phyloP scores from a whole-genome alignment of 2,888 invertebrate species.

The Drosophila robusta region DNA sequence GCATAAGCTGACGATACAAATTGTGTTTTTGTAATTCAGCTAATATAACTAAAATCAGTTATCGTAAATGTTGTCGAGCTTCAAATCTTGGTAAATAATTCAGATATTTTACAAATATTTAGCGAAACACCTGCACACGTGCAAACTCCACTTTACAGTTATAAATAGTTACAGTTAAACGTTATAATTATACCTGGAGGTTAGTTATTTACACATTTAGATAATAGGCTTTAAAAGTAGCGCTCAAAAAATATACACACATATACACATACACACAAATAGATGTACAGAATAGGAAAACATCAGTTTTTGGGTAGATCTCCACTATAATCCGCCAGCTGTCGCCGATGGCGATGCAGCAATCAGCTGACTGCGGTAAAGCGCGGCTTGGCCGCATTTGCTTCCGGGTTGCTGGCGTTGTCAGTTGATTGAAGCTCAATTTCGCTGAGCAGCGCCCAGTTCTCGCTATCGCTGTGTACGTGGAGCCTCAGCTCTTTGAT shows the following conservation, averaged over 20 bases:
- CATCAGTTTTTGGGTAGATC: conserved; percentile 26
- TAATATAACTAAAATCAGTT: too few relatives aligned
- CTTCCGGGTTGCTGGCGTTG: conserved; percentile 53
- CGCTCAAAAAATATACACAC: conserved; percentile 71
- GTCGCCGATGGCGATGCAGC: conserved; percentile 66
- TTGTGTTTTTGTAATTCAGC: neutral
- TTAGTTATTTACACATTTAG: conserved; percentile 68
- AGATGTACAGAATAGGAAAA: conserved; percentile 15
- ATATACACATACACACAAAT: conserved; percentile 29
- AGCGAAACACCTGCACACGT: conserved; percentile 11
- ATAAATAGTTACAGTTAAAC: conserved; percentile 37
- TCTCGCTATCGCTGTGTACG: conserved; percentile 92
- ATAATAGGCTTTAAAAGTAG: conserved; percentile 59
- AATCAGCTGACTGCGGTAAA: conserved; percentile 73
- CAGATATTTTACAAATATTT: neutral
- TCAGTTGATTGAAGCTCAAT: conserved; percentile 87
- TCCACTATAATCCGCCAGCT: conserved; percentile 13
- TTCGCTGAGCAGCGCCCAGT: conserved; percentile 96
- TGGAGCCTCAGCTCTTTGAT: conserved; percentile 91
- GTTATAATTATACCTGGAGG: conserved; percentile 33
- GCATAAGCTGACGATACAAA: neutral
- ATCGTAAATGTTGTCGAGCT: too few relatives aligned
- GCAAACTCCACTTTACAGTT: conserved; percentile 25
- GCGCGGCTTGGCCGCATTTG: conserved; percentile 65
- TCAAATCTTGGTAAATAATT: neutral